These are phyloP conservation scores for Suricata suricatta DNA, from an alignment of 2,113 vertebrate species.

Conservation along the genomic window DNA sequence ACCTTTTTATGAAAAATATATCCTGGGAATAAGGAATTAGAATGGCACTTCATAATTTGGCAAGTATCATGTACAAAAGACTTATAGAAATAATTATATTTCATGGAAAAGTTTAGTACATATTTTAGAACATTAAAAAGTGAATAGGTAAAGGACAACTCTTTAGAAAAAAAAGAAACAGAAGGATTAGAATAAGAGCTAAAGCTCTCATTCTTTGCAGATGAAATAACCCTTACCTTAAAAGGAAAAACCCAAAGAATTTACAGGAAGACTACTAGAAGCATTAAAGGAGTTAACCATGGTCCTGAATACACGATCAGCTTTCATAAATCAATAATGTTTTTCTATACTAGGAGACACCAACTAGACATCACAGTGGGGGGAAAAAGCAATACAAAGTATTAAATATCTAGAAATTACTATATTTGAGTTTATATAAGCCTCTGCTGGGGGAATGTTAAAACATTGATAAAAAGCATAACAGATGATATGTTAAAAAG, in stretches of 20 bases:
- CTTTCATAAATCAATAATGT: background rate
- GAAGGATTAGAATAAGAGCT: background rate
- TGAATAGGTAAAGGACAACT: background rate
- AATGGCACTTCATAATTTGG: background rate
- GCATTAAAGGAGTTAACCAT: background rate
- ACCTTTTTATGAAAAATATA: background rate
- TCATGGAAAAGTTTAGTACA: background rate
- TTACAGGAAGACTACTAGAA: background rate
- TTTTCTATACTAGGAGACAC: background rate
- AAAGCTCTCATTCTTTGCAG: background rate
- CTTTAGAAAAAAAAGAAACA: slow-evolving; percentile 3
- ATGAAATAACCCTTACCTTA: background rate
- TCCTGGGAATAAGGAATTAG: background rate
- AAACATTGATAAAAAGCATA: background rate
- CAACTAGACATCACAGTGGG: background rate
- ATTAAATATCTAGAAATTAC: background rate
- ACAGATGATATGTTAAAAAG: background rate
- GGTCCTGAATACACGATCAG: background rate
- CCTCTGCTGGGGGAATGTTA: background rate
- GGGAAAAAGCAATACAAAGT: background rate
- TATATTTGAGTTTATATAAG: background rate
- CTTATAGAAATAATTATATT: background rate
- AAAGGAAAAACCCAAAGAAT: background rate
- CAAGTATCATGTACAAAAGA: background rate
- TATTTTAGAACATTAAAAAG: background rate